Conservation (phyloP, 1,140 invertebrate genomes). For the Drosophila kohkoa region DNA sequence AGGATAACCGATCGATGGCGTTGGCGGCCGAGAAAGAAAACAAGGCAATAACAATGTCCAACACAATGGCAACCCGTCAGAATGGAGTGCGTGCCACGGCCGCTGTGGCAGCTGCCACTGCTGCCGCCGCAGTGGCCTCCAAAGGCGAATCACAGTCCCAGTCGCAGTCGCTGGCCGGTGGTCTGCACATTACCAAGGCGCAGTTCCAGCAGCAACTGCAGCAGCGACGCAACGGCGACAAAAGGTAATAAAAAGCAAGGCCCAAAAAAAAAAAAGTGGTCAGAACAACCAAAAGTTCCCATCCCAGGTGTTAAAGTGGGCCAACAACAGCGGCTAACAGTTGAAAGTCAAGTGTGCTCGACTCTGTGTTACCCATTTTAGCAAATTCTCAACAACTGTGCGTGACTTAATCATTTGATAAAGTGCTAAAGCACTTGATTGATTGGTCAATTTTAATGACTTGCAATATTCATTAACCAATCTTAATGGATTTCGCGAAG, state of each 20-base stretch:
- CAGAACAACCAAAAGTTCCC: neutral
- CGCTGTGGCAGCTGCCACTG: constrained; percentile 52
- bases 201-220: constrained; percentile 81
- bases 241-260: constrained; percentile 68
- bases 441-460: too few species aligned
- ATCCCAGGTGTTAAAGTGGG: constrained; percentile 42
- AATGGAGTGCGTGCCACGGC: constrained; percentile 68
- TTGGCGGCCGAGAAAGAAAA: constrained; percentile 25
- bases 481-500: too few species aligned
- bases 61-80: constrained; percentile 48
- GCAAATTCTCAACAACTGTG: too few species aligned
- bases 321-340: constrained; percentile 12
- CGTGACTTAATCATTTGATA: too few species aligned
- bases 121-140: constrained; percentile 50
- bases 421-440: too few species aligned
- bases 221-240: constrained; percentile 62
- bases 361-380: too few species aligned
- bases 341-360: too few species aligned
- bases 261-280: neutral
- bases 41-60: constrained; percentile 36
- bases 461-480: too few species aligned
- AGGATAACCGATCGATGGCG: constrained; percentile 8
- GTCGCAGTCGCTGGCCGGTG: constrained; percentile 60
- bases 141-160: constrained; percentile 38
- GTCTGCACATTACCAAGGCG: constrained; percentile 76